Base-by-base conservation (phyloP, 2,113 vertebrate genomes). In the Etia nguti region DNA sequence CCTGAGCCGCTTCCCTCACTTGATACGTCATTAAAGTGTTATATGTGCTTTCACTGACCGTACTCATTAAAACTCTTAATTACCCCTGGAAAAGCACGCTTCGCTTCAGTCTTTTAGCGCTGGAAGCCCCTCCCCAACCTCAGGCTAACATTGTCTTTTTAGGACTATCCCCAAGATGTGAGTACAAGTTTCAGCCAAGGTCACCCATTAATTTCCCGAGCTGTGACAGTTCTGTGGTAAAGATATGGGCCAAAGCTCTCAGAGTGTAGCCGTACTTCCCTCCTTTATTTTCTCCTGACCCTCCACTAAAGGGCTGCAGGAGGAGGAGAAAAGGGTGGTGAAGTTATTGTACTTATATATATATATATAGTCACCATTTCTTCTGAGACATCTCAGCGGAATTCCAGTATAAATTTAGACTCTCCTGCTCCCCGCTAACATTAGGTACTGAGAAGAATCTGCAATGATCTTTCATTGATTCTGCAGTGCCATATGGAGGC, bases 191-290 rank as follows among this genome's bases (percentile, higher is more conserved):
- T 89, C 83, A 84, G 79, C 93, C 94, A 94, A 95, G 94, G 94
- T 95, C 91, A 92, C 20, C 80, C 89, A 94, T 95, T 92, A 91
- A 92, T 95, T 95, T 91, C 79, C 89, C 54, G 68, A 59, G 77
- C 81, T 65, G 86, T 95, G 95, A 96, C 95, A 94, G 92, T 92
- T 96, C 90, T 91, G 94, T 92, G 93, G 91, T 92, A 86, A 52
- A 91, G 90, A 95, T 96, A 60, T 95, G 91, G 94, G 94, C 93
- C 94, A 93, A 43, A 89, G 80, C 91, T 88, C 90, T 91, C 41
- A 84, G 36, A 84, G 81, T 88, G 83, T 81, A 79, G 68, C 79
- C 12, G 6, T 56, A 86, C 50, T 55, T 29, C 73, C 68, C 75
- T 85, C 60, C 81, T 83, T 87, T 89, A 84, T 68, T 85, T 80